These are phyloP conservation scores for Dendrocincla fuliginosa DNA, from an alignment of 2,797 vertebrate genomes.

Conservation along the genomic window DNA sequence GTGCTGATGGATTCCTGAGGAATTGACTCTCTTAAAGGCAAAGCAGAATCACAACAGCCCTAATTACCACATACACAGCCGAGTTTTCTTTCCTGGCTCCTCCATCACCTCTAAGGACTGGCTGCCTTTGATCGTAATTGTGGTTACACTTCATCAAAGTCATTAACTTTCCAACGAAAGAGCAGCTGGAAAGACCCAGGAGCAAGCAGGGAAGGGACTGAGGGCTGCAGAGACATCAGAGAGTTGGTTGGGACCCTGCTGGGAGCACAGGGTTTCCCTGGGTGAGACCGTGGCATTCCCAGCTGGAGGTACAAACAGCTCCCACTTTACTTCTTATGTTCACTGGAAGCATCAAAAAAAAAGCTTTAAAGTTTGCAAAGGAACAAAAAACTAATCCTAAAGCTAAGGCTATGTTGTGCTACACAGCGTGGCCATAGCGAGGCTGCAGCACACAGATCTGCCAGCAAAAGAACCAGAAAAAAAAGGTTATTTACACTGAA, in stretches of 20 bases:
- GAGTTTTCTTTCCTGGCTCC: background rate
- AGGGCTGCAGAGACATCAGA: background rate
- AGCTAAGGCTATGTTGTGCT: background rate
- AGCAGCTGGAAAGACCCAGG: background rate
- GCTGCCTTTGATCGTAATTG: background rate
- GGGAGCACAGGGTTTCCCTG: background rate
- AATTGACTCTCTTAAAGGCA: background rate
- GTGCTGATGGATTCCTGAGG: slow-evolving; percentile 26
- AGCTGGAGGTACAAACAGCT: background rate
- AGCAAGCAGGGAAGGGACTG: background rate
- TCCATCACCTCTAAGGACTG: slow-evolving; percentile 37
- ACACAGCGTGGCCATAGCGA: rapidly evolving
- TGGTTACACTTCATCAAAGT: background rate
- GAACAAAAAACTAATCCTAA: background rate
- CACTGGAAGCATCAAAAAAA: background rate
- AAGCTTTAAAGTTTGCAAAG: background rate
- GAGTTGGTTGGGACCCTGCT: background rate
- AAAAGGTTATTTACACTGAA: slow-evolving; percentile 51
- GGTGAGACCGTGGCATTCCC: background rate
- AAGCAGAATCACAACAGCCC: background rate
- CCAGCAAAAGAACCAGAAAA: background rate
- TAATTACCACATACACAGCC: background rate
- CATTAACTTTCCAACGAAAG: background rate
- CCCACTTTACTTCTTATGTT: background rate
- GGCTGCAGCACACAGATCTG: background rate